Evolutionary conservation across 64 coral and sea anemone genomes (phyloP), one percentile per base, ranked within the genome.

Genomic region (Anthopleura sola): DNA sequence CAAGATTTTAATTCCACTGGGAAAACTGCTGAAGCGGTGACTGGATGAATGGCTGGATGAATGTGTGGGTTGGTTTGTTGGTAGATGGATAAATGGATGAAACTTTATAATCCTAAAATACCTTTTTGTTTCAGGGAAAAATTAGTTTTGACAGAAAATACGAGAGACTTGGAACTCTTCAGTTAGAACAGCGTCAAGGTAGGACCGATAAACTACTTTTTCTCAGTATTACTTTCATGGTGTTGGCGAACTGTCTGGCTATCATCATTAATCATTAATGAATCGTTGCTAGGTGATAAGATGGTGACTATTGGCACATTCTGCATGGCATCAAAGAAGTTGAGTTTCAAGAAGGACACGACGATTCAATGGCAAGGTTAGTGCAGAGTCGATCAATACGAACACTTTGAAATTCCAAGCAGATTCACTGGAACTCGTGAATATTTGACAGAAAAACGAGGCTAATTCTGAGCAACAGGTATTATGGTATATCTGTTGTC

Each of bases 151-250:
- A 83, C 62, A 89, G 37, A 48, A 89, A 89, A 66, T 89, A 49
- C 82, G 87, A 89, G 37, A 68, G 87, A 8, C 87, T 89, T 12
- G 82, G 87, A 11, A 69, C 82, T 15, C 87, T 89, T 50, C 80
- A 83, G 5, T 68, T 89, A n/a, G 87, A 89, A 39, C 87, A 89
- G 24, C 80, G 62, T 49, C 87, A 89, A 75, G 79, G 80, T 89
- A 55, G 15, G 37, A 18, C 29, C 5, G 29, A 34, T 6, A 7
- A 29, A 66, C 3, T 66, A 26, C 0, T 9, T 11, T 44, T 10
- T 12, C 11, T 14, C 50, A 53, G 12, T 17, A 53, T 14, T 12
- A 13, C 7, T 17, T n/a, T 44, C 40, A 44, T 44, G 40, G 50
- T 53, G 16, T 17, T 53, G 50, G 7, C 11, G 1, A 53, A 53